A percentile compares a stretch with the other conserved stretches of the same genome.
Conservation (phyloP, 2,113 vertebrate genomes). For the Xiphophorus maculatus region DNA sequence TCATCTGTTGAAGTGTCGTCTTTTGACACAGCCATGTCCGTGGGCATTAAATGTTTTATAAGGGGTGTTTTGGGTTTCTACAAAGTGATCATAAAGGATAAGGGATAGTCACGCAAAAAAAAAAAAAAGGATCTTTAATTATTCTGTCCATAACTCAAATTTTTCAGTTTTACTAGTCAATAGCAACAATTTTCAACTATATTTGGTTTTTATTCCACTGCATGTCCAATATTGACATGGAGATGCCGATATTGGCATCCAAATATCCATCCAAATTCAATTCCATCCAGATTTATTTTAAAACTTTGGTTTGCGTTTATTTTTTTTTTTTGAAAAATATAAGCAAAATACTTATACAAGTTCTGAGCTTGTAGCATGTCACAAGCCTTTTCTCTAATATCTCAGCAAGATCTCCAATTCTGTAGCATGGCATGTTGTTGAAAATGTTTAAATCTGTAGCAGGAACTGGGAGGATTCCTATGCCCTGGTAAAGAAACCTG, state of each 20-base stretch:
- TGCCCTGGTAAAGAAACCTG: background rate
- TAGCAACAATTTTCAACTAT: no score
- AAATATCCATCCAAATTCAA: no score
- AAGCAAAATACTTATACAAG: background rate
- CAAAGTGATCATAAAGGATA: constrained; percentile 1
- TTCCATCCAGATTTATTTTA: background rate
- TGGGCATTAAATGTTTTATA: constrained; percentile 8
- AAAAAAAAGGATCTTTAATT: background rate
- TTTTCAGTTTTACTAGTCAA: no score
- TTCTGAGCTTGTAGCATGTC: background rate
- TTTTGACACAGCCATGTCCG: constrained; percentile 5
- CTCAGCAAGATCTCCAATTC: background rate
- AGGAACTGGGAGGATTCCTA: background rate
- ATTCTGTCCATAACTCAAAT: background rate
- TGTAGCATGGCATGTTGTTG: background rate
- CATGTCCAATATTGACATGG: no score
- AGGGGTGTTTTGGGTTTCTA: constrained; percentile 12
- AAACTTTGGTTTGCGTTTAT: background rate
- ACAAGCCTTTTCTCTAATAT: background rate
- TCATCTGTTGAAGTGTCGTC: constrained; percentile 31
- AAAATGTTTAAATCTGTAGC: background rate
- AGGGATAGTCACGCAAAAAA: constrained; percentile 9
- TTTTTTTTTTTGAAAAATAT: background rate
- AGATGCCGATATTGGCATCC: no score
- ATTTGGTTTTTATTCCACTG: no score